Evolutionary conservation across 2,888 invertebrate genomes (phyloP), one percentile per base, ranked within the genome.

Genomic region (Sminthurinus aureus): DNA sequence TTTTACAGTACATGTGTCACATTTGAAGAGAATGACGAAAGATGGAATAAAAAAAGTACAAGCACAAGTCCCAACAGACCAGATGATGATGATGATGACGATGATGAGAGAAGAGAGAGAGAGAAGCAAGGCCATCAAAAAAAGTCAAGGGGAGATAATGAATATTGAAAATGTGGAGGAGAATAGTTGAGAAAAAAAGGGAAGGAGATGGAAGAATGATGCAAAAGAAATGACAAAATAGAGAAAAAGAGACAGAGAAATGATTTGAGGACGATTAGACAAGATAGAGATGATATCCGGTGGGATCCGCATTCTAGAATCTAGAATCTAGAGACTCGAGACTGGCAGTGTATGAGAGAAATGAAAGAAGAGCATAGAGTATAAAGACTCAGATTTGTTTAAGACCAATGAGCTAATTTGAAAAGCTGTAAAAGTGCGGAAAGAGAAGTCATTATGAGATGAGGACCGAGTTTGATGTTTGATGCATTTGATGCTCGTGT

Each of bases 351-450:
- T n/a, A n/a, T 20, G 58, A 64, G 77, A 50, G 58, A 58, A 58
- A 58, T 18, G 58, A 18, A 58, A 38, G 38, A 38, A 38, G 38
- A 38, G 38, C 6, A 38, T 1, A 1, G 6, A 38, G 38, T 58
- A 77, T 69, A 22, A 69, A 77, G 77, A 24, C 77, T 24, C 22
- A 77, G 77, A 52, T 77, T 77, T 77, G 64, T 77, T 24, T 58
- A 83, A 83, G 74, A 83, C 83, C 79, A 83, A 83, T 79, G 83
- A 76, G 83, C 79, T 83, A 83, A 83, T 83, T 83, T 83, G 79
- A 79, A 83, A 83, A 75, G 83, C 83, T 83, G 83, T 83, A 83
- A 83, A 83, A 83, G 75, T 75, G 74, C 83, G 83, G 83, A 83
- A 75, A 67, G 73, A 79, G 74, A 75, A 75, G 67, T 83, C 83